These are phyloP conservation scores for Euglossa dilemma DNA, from an alignment of 1,140 invertebrate species.

Conservation along the genomic window DNA sequence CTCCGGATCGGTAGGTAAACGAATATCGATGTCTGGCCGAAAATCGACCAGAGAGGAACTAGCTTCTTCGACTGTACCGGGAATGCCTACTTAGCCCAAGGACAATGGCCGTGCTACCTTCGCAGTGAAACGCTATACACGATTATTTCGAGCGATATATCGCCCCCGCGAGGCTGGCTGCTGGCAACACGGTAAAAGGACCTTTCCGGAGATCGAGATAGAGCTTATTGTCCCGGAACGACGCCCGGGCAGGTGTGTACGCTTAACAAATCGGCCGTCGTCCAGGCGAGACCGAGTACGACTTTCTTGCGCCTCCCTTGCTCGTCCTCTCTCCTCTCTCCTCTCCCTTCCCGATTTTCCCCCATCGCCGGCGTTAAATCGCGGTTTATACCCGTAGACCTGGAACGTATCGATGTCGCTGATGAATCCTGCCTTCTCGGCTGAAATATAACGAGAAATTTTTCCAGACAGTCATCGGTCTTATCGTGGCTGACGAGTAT, in stretches of 20 bases:
- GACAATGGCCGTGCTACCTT: constrained; percentile 64
- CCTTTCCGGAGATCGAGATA: constrained; percentile 70
- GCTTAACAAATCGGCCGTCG: constrained; percentile 69
- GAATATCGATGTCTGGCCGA: neutral
- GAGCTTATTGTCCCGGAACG: constrained; percentile 70
- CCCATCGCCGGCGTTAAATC: neutral
- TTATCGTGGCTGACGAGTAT: too few relatives aligned
- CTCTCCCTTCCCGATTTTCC: neutral
- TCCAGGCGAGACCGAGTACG: constrained; percentile 26
- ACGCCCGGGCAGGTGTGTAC: constrained; percentile 69
- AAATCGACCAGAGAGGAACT: constrained; percentile 18
- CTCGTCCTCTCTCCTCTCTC: neutral
- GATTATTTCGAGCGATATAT: constrained; percentile 71
- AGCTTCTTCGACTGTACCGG: constrained; percentile 53
- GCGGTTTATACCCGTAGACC: neutral
- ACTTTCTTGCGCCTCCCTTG: constrained; percentile 26
- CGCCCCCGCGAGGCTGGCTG: constrained; percentile 64
- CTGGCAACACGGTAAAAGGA: constrained; percentile 69
- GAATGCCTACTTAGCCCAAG: constrained; percentile 52
- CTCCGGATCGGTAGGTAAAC: too few relatives aligned
- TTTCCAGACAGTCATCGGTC: neutral
- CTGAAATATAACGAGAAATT: neutral
- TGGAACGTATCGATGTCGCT: neutral
- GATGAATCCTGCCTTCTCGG: accelerated
- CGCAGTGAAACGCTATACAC: constrained; percentile 68